A percentile compares a stretch with the other conserved stretches of the same genome.
Evolutionary conservation across 2,113 vertebrate species (phyloP).

Genomic region (Daubentonia madagascariensis): DNA sequence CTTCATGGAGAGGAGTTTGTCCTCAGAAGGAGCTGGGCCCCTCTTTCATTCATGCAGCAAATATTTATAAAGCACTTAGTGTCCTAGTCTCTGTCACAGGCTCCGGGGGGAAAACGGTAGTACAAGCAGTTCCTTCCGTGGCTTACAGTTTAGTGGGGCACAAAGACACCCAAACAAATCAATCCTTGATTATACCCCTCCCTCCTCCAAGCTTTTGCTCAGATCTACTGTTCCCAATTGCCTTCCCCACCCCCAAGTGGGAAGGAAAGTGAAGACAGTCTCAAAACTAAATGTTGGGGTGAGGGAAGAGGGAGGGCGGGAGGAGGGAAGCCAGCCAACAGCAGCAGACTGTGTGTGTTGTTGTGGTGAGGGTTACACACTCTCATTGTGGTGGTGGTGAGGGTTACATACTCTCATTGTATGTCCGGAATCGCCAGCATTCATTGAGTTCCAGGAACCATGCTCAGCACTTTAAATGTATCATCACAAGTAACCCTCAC

Average conservation of each 20-base stretch:
- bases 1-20: not conserved
- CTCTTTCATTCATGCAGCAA: not conserved
- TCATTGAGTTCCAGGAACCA: not conserved
- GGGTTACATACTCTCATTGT: not conserved
- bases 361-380: not conserved
- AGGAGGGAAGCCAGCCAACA: not conserved
- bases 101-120: not conserved
- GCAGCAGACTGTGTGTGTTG: not conserved
- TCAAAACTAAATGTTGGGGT: not conserved
- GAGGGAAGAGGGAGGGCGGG: not conserved
- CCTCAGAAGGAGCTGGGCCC: not conserved
- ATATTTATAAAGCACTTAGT: not conserved
- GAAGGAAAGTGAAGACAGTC: not conserved
- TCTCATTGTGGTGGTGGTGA: not conserved
- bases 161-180: not conserved
- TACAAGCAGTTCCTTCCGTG: not conserved
- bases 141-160: not conserved
- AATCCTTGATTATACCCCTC: not conserved
- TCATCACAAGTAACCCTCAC: not conserved
- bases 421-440: not conserved
- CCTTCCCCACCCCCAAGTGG: not conserved
- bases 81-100: not conserved
- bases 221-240: not conserved
- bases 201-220: not conserved
- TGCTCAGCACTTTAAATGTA: not conserved